Percentiles rank a stretch among this genome's conserved stretches.
Conservation (phyloP, 2,888 invertebrate genomes). For the Lochmaea crataegi region DNA sequence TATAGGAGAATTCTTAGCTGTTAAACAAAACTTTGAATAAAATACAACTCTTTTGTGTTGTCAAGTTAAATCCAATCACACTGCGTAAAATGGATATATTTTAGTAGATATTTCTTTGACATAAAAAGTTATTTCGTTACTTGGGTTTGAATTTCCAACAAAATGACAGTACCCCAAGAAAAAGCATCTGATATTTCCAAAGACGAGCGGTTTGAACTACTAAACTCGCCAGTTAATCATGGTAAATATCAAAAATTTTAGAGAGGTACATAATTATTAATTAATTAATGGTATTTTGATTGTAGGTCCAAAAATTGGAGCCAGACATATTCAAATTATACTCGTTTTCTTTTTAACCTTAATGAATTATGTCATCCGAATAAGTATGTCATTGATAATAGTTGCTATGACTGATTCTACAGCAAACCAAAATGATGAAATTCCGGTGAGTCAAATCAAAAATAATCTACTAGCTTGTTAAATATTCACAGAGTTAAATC, state of each 20-base stretch:
- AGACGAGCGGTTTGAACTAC: not conserved
- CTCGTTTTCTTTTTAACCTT: constrained; percentile 9
- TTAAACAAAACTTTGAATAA: not conserved
- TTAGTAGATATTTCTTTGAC: not conserved
- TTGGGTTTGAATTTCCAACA: not conserved
- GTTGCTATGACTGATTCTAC: constrained; percentile 37
- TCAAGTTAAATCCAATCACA: not conserved
- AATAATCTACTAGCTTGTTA: too few species aligned
- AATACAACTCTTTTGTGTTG: not conserved
- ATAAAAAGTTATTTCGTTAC: not conserved
- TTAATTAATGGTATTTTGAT: not conserved
- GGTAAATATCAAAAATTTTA: not conserved
- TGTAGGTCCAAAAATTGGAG: constrained; percentile 29
- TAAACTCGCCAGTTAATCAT: not conserved
- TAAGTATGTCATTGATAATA: constrained; percentile 28
- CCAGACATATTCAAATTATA: constrained; percentile 32
- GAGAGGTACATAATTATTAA: not conserved
- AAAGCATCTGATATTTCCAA: not conserved
- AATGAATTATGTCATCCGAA: constrained; percentile 4
- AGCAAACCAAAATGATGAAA: constrained; percentile 20
- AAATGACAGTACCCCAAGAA: not conserved
- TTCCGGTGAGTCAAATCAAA: constrained; percentile 27
- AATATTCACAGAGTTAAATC: too few species aligned
- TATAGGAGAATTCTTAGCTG: not conserved
- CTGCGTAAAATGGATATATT: not conserved